phyloP scores from a whole-genome alignment of 37 sponge, comb jelly and placozoan species.

The Beroe forskalii region DNA sequence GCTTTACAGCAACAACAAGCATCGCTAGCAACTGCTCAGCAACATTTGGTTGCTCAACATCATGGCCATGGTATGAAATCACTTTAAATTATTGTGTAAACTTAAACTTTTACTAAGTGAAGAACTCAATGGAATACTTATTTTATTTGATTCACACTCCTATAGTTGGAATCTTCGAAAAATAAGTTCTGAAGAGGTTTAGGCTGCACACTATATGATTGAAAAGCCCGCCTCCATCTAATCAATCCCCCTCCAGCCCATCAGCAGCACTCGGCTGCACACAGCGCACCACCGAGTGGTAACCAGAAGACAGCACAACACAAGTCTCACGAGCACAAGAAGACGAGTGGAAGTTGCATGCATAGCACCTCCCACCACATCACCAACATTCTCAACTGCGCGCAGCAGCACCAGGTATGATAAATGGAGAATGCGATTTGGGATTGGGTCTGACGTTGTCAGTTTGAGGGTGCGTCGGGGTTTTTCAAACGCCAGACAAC shows the following conservation, averaged over 20 bases:
- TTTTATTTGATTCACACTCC: too few relatives aligned
- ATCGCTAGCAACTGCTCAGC: not conserved
- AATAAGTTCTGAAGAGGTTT: too few relatives aligned
- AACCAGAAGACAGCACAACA: not conserved
- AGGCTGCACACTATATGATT: too few relatives aligned
- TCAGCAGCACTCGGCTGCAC: not conserved
- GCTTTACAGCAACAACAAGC: too few relatives aligned
- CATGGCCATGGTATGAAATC: not conserved
- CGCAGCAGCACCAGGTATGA: constrained; percentile 19
- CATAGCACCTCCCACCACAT: constrained; percentile 51
- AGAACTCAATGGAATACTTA: too few relatives aligned
- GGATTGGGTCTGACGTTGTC: too few relatives aligned
- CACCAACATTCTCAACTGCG: constrained; percentile 52
- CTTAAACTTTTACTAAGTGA: too few relatives aligned
- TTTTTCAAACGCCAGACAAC: too few relatives aligned
- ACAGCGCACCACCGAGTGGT: not conserved
- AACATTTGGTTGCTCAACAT: not conserved
- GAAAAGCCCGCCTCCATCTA: not conserved
- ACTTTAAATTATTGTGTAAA: too few relatives aligned
- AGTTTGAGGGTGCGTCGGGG: too few relatives aligned
- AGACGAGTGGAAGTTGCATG: constrained; percentile 35
- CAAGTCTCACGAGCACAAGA: constrained; percentile 5
- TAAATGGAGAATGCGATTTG: too few relatives aligned
- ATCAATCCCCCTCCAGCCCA: not conserved
- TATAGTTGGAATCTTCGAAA: too few relatives aligned